Percentiles rank a stretch among this genome's conserved stretches.
Conservation (phyloP, 2,888 invertebrate species). For the Cylloceria caligata region DNA sequence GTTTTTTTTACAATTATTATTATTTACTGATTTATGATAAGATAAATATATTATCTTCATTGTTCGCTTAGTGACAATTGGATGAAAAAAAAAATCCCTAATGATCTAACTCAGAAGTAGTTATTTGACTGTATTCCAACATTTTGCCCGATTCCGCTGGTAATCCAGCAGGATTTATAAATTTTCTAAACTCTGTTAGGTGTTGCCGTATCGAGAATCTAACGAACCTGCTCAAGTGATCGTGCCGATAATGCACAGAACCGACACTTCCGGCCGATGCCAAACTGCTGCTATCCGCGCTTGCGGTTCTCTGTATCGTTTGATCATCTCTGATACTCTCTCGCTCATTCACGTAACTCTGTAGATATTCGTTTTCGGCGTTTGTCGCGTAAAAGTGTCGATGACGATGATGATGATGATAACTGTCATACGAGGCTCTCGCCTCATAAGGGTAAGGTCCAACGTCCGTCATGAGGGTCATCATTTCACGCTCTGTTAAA, state of each 20-base stretch:
- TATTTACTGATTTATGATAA: too few relatives aligned
- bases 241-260: constrained; percentile 76
- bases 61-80: too few relatives aligned
- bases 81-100: too few relatives aligned
- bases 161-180: background rate
- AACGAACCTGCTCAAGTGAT: constrained; percentile 73
- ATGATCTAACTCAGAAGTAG: too few relatives aligned
- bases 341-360: constrained; percentile 71
- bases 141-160: too few relatives aligned
- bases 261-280: constrained; percentile 72
- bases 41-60: too few relatives aligned
- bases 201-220: background rate
- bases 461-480: constrained; percentile 83
- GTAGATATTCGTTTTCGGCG: constrained; percentile 73
- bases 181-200: background rate
- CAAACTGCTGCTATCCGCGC: constrained; percentile 76
- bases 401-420: constrained; percentile 71
- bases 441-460: constrained; percentile 81
- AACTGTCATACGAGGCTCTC: constrained; percentile 80
- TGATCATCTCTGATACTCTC: constrained; percentile 71
- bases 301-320: constrained; percentile 76
- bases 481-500: constrained; percentile 77
- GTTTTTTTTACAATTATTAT: too few relatives aligned
- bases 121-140: too few relatives aligned
- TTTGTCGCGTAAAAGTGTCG: constrained; percentile 72